Evolutionary conservation across 2,113 vertebrate genomes (phyloP).

Genomic region (Siphamia tubifer): DNA sequence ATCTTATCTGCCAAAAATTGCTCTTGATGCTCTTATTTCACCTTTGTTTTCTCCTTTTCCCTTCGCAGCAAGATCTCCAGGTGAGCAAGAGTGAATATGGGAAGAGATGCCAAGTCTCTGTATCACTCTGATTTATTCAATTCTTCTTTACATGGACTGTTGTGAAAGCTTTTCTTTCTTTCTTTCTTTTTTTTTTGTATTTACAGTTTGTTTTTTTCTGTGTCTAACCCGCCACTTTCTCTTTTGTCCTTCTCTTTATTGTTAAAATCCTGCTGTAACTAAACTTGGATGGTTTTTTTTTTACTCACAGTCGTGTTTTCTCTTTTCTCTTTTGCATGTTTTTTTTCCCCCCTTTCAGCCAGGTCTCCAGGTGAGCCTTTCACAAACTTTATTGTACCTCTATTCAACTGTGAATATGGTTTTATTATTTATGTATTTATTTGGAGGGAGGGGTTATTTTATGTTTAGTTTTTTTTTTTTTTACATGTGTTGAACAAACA

Average conservation of each 20-base stretch:
- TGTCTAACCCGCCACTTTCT: constrained; percentile 54
- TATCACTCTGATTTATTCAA: constrained; percentile 31
- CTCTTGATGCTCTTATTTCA: not conserved
- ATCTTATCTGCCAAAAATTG: not conserved
- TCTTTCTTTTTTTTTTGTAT: no score
- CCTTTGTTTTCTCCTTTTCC: constrained; percentile 42
- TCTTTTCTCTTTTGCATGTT: constrained; percentile 7
- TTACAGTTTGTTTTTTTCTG: constrained; percentile 20
- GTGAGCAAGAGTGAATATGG: constrained; percentile 64
- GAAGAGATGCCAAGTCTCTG: constrained; percentile 39
- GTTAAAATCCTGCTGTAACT: not conserved
- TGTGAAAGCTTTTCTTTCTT: constrained; percentile 19
- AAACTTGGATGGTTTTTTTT: not conserved
- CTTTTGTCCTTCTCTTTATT: not conserved
- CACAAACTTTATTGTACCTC: constrained; percentile 1
- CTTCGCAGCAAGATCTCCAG: constrained; percentile 76
- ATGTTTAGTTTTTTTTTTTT: no score
- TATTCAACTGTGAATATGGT: no score
- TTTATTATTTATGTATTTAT: no score
- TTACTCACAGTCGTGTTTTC: not conserved
- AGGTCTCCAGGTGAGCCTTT: constrained; percentile 75
- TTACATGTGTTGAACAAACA: no score
- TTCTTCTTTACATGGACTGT: not conserved
- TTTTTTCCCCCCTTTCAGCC: constrained; percentile 47
- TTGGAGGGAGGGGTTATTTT: no score